Evolutionary conservation across 2,797 vertebrate species (phyloP).

Genomic region (Trachops cirrhosus): DNA sequence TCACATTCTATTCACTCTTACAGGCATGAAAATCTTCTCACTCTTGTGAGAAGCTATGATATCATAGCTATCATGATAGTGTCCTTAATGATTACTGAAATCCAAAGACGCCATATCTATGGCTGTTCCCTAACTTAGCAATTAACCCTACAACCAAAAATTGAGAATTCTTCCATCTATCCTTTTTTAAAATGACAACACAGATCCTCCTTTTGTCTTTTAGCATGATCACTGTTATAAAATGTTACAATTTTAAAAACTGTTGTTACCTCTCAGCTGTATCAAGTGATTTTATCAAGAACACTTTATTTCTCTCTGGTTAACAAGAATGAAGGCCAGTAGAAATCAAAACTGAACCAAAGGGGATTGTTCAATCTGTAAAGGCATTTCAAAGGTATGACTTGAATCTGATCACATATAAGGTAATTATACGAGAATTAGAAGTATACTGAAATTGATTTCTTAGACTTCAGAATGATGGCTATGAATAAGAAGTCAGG

Average conservation of each 20-base stretch:
- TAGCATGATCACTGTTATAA: not conserved
- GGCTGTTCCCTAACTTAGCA: not conserved
- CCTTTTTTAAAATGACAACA: not conserved
- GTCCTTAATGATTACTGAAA: not conserved
- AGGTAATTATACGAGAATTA: not conserved
- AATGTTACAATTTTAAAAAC: not conserved
- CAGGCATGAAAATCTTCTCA: not conserved
- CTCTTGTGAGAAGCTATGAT: too few species aligned
- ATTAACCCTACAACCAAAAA: not conserved
- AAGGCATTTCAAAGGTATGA: not conserved
- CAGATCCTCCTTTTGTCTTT: not conserved
- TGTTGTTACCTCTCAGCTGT: not conserved
- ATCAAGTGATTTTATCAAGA: not conserved
- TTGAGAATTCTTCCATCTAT: not conserved
- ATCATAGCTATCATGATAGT: not conserved
- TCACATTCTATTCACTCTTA: not conserved
- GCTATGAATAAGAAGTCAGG: not conserved
- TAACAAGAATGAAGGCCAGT: constrained; percentile 4
- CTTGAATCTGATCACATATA: not conserved
- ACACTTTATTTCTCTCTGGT: not conserved
- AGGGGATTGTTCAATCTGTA: not conserved
- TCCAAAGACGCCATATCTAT: not conserved
- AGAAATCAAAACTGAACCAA: constrained; percentile 19
- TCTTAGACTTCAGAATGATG: constrained; percentile 1
- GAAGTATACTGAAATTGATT: not conserved